Conservation (phyloP, 2,113 vertebrate genomes). For the Aldabrachelys gigantea region DNA sequence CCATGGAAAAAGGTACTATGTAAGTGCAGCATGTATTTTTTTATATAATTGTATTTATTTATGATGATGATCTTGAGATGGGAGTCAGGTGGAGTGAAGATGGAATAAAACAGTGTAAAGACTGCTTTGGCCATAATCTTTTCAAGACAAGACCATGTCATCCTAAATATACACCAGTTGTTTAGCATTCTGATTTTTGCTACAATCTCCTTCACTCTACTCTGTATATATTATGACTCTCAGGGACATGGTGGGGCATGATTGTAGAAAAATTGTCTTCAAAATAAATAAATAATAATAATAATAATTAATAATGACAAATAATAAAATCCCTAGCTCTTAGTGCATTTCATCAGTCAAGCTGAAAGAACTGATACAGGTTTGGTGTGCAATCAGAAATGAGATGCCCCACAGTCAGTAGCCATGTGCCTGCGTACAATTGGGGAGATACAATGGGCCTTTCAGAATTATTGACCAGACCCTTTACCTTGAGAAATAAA, state of each 20-base stretch:
- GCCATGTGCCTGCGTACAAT: background rate
- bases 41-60: background rate
- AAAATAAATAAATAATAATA: background rate
- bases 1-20: background rate
- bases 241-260: background rate
- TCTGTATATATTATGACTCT: background rate
- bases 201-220: background rate
- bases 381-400: background rate
- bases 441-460: background rate
- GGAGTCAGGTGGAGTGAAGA: background rate
- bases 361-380: background rate
- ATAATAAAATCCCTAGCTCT: background rate
- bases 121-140: background rate
- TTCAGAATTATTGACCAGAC: background rate
- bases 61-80: background rate
- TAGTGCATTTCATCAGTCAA: background rate
- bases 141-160: background rate
- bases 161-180: background rate
- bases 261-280: background rate
- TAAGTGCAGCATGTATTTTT: background rate
- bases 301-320: background rate
- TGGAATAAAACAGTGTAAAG: background rate
- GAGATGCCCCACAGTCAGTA: background rate
- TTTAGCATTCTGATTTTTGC: background rate
- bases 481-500: background rate